These are phyloP conservation scores for Antedon mediterranea DNA, from an alignment of 53 echinoderm and acorn worm species.

Conservation along the genomic window DNA sequence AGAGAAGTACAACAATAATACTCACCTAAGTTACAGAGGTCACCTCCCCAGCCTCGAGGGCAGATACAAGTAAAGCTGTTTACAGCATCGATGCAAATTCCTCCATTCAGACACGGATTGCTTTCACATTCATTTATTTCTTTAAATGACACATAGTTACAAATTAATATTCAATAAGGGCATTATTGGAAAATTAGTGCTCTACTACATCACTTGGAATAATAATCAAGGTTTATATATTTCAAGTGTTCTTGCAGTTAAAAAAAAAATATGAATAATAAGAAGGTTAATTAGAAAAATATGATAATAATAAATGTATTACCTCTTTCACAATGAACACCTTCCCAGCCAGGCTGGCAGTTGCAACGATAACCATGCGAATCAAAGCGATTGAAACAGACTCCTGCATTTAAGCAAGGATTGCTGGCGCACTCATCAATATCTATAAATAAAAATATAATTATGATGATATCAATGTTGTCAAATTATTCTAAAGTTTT, in stretches of 20 bases:
- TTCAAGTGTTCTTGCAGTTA: too few relatives aligned
- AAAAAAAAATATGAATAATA: too few relatives aligned
- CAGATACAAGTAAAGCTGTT: slow-evolving; percentile 2
- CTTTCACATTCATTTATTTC: slow-evolving; percentile 1
- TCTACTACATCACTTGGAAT: too few relatives aligned
- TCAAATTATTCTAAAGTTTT: too few relatives aligned
- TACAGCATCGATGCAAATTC: neutral
- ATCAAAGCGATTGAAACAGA: slow-evolving; percentile 40
- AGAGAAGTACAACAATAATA: too few relatives aligned
- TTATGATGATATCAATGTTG: too few relatives aligned
- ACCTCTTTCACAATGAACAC: slow-evolving; percentile 78
- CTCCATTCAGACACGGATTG: neutral
- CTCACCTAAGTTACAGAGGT: neutral
- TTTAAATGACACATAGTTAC: too few relatives aligned
- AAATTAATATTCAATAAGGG: too few relatives aligned
- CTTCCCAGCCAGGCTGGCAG: slow-evolving; percentile 66
- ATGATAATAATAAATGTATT: too few relatives aligned
- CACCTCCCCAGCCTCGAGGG: neutral
- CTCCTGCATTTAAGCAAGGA: slow-evolving; percentile 62
- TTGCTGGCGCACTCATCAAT: neutral
- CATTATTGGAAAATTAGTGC: too few relatives aligned
- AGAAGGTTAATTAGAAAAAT: too few relatives aligned
- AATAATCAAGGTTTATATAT: too few relatives aligned
- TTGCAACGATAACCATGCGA: slow-evolving; percentile 49
- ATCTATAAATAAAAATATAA: neutral